These are phyloP conservation scores for Drosophila persimilis DNA, from an alignment of 1,140 invertebrate species.

Conservation along the genomic window DNA sequence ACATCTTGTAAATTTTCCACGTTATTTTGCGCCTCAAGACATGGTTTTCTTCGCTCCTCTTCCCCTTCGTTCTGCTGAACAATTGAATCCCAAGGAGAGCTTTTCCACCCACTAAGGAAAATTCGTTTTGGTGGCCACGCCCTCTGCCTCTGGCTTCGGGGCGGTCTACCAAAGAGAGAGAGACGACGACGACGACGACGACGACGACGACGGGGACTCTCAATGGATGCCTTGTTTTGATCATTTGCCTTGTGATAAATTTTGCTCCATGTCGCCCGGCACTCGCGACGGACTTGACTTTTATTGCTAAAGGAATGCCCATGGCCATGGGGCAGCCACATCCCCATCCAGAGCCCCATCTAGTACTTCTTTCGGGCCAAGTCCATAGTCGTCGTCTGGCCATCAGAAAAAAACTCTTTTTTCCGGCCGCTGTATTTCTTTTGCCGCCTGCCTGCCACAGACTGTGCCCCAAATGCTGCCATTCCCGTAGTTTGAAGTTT, in stretches of 20 bases:
- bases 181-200: too few species aligned
- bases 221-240: slow-evolving; percentile 58
- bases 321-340: slow-evolving; percentile 48
- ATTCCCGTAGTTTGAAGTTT: slow-evolving; percentile 35
- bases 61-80: slow-evolving; percentile 42
- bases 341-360: background rate
- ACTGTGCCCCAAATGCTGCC: slow-evolving; percentile 38
- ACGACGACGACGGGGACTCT: background rate
- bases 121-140: slow-evolving; percentile 65
- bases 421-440: slow-evolving; percentile 21
- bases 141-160: slow-evolving; percentile 15
- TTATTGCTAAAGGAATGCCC: slow-evolving; percentile 49
- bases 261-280: slow-evolving; percentile 69
- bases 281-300: slow-evolving; percentile 65
- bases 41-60: background rate
- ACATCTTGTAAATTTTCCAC: slow-evolving; percentile 79
- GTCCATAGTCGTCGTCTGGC: slow-evolving; percentile 53
- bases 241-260: slow-evolving; percentile 78
- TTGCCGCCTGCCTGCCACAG: slow-evolving; percentile 41
- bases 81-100: slow-evolving; percentile 67
- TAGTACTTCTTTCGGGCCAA: slow-evolving; percentile 7
- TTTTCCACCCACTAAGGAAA: slow-evolving; percentile 61
- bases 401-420: slow-evolving; percentile 65
- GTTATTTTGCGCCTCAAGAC: slow-evolving; percentile 67
- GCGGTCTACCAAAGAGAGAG: slow-evolving; percentile 1